Evolutionary conservation across 1,140 invertebrate genomes (phyloP), one percentile per base, ranked within the genome.

Genomic region (Protaetia brevitarsis): DNA sequence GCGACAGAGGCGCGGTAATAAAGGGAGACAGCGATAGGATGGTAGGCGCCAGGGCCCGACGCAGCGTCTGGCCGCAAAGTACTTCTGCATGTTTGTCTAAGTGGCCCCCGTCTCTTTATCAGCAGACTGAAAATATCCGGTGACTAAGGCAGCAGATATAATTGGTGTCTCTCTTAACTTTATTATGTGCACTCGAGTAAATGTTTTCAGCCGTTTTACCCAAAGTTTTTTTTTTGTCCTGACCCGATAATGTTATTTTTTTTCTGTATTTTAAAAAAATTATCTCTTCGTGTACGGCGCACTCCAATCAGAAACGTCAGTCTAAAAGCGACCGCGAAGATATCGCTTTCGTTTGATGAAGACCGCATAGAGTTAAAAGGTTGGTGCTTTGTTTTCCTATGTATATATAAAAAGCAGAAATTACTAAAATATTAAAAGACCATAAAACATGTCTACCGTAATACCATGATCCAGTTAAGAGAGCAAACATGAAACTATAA

Each of bases 151-250:
- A 11, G 57, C 29, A 28, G 8, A 59, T 59, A 59, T 59, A 59
- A 59, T 59, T 59, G 57, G 57, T 59, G 57, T 59, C 57, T 59
- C 29, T 59, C 57, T 59, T 59, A 59, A 59, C 57, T 59, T 59
- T 59, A 59, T 59, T 59, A 59, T 51, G 26, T 59, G 57, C 57
- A 59, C 57, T 59, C 29, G 30, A 59, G 57, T 59, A 51, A 51
- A 23, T 5, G 19, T 19, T 51, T 51, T 3, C 13, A 51, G 19
- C 4, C 41, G 10, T 51, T 21, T 51, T 51, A 23, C 41, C 41
- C 41, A 8, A 51, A 51, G 26, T 16, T 51, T 51, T 51, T 51
- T 51, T 34, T 34, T 34, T n/a, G 8, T 34, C n/a, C n/a, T n/a
- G n/a, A n/a, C n/a, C 26, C 26, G 41, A 51, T 51, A 51, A 51